Base-by-base conservation (phyloP, 2,797 vertebrate species). In the Crax fasciolata region DNA sequence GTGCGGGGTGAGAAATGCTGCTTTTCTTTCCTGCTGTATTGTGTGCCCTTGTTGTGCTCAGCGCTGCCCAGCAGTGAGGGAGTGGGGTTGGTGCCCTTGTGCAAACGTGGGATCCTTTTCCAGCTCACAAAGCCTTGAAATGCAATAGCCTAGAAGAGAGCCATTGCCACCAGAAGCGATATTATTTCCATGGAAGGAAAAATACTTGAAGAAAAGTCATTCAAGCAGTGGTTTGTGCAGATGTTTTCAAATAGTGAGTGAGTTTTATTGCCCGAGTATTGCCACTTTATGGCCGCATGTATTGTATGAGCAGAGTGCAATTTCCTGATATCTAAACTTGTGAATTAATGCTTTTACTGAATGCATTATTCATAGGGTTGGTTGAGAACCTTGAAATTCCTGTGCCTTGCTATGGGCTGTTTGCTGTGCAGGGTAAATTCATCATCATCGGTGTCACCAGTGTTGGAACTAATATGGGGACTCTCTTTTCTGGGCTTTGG, bases 151-250 rank as follows among this genome's bases (percentile, higher is more conserved):
- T 75, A 68, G 14, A 32, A 55, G 61, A 78, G 12, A 93, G 54
- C 48, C 28, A 51, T 54, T 25, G 27, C 43, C 65, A 63, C 23
- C 24, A 18, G 48, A 89, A 58, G 25, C 10, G 65, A 87, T 77
- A 19, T 66, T 77, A 54, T 95, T 95, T 94, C 94, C 91, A 44
- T 5, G 48, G 61, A 84, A 86, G 91, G 87, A 84, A 92, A 95
- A 94, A 23, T 18, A 81, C 43, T 93, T 55, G 4, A 51, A 68
- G 58, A 92, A 24, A 71, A 96, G 30, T 18, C 65, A 79, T 65
- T 93, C 62, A 75, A 84, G 25, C 0, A 32, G 85, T 70, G 79
- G 75, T 55, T 90, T 86, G 73, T 72, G 91, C 76, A 93, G 76
- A 80, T 93, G 77, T 85, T 95, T 86, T 66, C 54, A 66, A 55